Percentiles rank a stretch among this genome's conserved stretches.
Conservation (phyloP, 1,140 invertebrate genomes). For the Psix sp. region DNA sequence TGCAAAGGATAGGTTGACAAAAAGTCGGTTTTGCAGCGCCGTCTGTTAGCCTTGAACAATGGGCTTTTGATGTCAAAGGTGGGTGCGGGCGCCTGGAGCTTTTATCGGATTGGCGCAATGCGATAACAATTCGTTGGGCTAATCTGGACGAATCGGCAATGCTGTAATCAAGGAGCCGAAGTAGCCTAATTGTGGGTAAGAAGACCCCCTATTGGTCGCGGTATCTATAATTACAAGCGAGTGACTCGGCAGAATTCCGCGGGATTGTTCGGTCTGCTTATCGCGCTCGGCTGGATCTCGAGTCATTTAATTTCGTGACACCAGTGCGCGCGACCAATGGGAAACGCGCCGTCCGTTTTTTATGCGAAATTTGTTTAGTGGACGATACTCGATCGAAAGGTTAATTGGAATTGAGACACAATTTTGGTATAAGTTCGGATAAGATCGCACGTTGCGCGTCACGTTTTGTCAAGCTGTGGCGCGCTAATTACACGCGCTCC, state of each 20-base stretch:
- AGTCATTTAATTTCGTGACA: slow-evolving; percentile 74
- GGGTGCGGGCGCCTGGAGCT: slow-evolving; percentile 26
- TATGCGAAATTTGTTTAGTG: slow-evolving; percentile 40
- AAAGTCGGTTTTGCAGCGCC: too few relatives aligned
- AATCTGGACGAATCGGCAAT: slow-evolving; percentile 65
- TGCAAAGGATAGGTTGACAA: too few relatives aligned
- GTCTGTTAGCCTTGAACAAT: too few relatives aligned
- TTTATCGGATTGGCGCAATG: slow-evolving; percentile 45
- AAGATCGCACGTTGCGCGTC: slow-evolving; percentile 42
- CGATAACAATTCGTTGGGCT: slow-evolving; percentile 57
- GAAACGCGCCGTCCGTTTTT: slow-evolving; percentile 14
- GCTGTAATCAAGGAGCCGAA: slow-evolving; percentile 68
- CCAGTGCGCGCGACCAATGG: slow-evolving; percentile 38
- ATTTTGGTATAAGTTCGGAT: slow-evolving; percentile 36
- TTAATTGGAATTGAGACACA: slow-evolving; percentile 59
- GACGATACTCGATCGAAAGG: slow-evolving; percentile 29
- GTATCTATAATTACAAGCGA: slow-evolving; percentile 74
- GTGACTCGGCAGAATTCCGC: slow-evolving; percentile 68
- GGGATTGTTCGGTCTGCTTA: slow-evolving; percentile 63
- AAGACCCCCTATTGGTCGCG: slow-evolving; percentile 70
- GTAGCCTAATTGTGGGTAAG: slow-evolving; percentile 70
- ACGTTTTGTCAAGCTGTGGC: slow-evolving; percentile 33
- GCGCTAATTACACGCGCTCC: slow-evolving; percentile 40
- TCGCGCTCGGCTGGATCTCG: slow-evolving; percentile 61
- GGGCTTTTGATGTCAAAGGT: slow-evolving; percentile 36